Evolutionary conservation across 1,140 invertebrate genomes (phyloP), one percentile per base, ranked within the genome.

Genomic region (Macrobrachium rosenbergii): DNA sequence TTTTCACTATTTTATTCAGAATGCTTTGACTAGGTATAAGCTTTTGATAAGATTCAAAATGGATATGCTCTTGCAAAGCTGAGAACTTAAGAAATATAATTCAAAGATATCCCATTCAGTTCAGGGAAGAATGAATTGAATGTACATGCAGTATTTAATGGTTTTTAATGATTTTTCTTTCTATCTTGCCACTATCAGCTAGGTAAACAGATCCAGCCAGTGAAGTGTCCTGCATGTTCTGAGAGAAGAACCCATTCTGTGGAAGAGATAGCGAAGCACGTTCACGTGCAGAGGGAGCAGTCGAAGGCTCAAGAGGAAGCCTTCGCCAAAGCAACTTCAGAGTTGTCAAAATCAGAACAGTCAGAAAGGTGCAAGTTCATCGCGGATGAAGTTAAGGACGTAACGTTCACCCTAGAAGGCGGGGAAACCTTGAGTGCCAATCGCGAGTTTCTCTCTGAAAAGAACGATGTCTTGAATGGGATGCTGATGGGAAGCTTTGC

Each of bases 401-500:
- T 87, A 10, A 87, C 78, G n/a, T 87, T 87, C 58, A 87, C 21
- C 19, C 72, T 87, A 17, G 60, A 87, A 21, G 84, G 81, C 16
- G 84, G 84, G 16, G 81, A 79, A 45, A 81, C 78, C 3, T 23
- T 87, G 21, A 63, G 78, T 21, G 84, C 84, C 28, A 87, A 81
- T 64, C 63, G 84, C 2, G 84, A 87, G 43, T 76, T 75, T 28
- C 59, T 87, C 37, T 64, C 78, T 1, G 59, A 87, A 23, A 87
- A 81, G 37, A 87, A 87, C 62, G 84, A 87, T n/a, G 76, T 87
- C 23, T 59, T 87, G 58, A 62, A 69, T n/a, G 69, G 58, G 7
- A 87, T 87, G 84, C 64, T 87, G 14, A 72, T 75, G 58, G 84
- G 84, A 3, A 75, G 78, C 10, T 87, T 87, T 69, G 64, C 64